Conservation (phyloP, 2,113 vertebrate genomes). For the Larimichthys polyactis region DNA sequence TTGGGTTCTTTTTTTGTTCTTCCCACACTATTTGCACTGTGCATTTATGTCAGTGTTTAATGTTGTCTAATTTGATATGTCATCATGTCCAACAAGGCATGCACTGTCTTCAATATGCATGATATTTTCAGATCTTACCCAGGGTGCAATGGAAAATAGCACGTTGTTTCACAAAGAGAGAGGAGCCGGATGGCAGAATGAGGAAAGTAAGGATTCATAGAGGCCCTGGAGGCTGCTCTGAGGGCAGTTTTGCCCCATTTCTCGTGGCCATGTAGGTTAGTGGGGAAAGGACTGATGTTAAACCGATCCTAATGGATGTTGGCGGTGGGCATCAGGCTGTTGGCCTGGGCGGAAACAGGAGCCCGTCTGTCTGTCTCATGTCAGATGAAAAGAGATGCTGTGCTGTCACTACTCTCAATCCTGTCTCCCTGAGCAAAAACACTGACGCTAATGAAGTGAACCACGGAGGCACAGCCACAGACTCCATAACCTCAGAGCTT, state of each 20-base stretch:
- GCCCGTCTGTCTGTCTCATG: conserved; percentile 57
- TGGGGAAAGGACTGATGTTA: conserved; percentile 49
- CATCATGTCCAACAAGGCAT: neutral
- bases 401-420: conserved; percentile 58
- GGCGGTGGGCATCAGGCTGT: conserved; percentile 51
- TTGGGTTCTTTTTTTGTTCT: neutral
- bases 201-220: conserved; percentile 34
- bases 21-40: conserved; percentile 3
- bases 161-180: conserved; percentile 12
- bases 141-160: neutral
- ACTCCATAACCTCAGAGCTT: conserved; percentile 44
- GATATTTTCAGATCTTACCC: conserved; percentile 29
- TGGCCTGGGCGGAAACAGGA: conserved; percentile 47
- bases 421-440: conserved; percentile 54
- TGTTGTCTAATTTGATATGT: conserved; percentile 15
- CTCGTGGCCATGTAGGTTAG: conserved; percentile 60
- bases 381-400: conserved; percentile 61
- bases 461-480: conserved; percentile 19
- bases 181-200: conserved; percentile 21
- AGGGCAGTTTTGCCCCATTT: conserved; percentile 63
- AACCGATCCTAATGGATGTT: conserved; percentile 66
- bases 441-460: conserved; percentile 61
- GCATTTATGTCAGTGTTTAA: neutral
- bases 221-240: conserved; percentile 45
- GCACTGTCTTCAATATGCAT: neutral